Percentiles rank a stretch among this genome's conserved stretches.
Conservation (phyloP, 2,888 invertebrate species). For the Drosophila austrosaltans region DNA sequence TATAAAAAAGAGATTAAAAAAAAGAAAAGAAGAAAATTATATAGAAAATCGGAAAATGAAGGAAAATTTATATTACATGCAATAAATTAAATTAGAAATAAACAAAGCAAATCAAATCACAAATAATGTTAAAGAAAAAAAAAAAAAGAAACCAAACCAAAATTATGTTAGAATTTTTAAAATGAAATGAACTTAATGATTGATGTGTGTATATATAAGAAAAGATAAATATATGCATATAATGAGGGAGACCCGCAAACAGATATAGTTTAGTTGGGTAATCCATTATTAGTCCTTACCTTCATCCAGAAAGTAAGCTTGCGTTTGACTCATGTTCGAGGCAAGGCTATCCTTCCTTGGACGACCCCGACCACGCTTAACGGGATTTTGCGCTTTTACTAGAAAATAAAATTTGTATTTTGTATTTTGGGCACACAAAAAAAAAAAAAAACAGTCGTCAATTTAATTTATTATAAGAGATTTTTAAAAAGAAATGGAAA, state of each 20-base stretch:
- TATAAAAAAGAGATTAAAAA: constrained; percentile 19
- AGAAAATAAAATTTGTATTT: constrained; percentile 71
- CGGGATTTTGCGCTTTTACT: constrained; percentile 83
- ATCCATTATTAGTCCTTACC: constrained; percentile 84
- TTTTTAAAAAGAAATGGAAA: background rate
- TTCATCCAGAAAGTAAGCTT: constrained; percentile 90
- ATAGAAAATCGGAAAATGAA: background rate
- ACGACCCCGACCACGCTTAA: constrained; percentile 86
- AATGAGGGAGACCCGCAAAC: background rate
- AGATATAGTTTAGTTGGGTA: constrained; percentile 21
- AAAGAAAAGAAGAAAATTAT: background rate
- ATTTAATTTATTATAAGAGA: background rate
- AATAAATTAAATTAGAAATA: constrained; percentile 22
- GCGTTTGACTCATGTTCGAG: constrained; percentile 85
- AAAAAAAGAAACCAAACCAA: constrained; percentile 1
- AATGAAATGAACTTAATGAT: constrained; percentile 8
- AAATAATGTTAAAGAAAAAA: background rate
- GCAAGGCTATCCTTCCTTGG: constrained; percentile 85
- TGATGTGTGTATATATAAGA: background rate
- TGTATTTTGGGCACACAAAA: constrained; percentile 24
- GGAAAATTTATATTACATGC: constrained; percentile 16
- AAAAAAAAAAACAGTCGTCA: background rate
- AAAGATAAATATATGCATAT: background rate
- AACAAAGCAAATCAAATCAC: constrained; percentile 10
- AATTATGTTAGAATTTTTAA: constrained; percentile 14